Percentiles rank a stretch among this genome's conserved stretches.
These are phyloP conservation scores for Anadara kagoshimensis DNA, from an alignment of 1,140 invertebrate species.

Conservation along the genomic window DNA sequence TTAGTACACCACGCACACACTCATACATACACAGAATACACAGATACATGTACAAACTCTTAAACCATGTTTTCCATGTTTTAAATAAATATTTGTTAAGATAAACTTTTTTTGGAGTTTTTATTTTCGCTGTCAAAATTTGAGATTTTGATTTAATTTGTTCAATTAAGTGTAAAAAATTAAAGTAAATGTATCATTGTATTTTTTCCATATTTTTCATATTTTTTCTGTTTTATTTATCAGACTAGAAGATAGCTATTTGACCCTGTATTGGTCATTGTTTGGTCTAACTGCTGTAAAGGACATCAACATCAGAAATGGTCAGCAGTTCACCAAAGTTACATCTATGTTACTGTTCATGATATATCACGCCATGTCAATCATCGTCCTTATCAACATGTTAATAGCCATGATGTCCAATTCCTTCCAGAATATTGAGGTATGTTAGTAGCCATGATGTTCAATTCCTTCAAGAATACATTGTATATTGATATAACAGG, in stretches of 20 bases:
- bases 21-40: too few relatives aligned
- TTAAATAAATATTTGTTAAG: too few relatives aligned
- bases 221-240: slow-evolving; percentile 47
- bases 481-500: too few relatives aligned
- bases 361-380: slow-evolving; percentile 76
- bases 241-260: slow-evolving; percentile 76
- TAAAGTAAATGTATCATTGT: too few relatives aligned
- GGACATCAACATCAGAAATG: slow-evolving; percentile 65
- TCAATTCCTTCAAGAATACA: too few relatives aligned
- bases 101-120: too few relatives aligned
- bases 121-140: too few relatives aligned
- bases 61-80: too few relatives aligned
- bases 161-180: too few relatives aligned
- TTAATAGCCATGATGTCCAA: slow-evolving; percentile 80
- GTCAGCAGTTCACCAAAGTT: slow-evolving; percentile 69
- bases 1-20: too few relatives aligned
- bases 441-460: slow-evolving; percentile 52
- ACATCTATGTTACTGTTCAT: slow-evolving; percentile 76
- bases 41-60: too few relatives aligned
- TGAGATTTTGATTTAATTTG: too few relatives aligned
- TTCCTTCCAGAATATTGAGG: slow-evolving; percentile 78
- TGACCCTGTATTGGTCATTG: slow-evolving; percentile 78
- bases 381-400: slow-evolving; percentile 79
- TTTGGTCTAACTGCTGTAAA: slow-evolving; percentile 76
- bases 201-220: slow-evolving; percentile 57